A percentile compares a stretch with the other conserved stretches of the same genome.
Conservation (phyloP, 1,140 invertebrate species). For the Pomacea maculata region DNA sequence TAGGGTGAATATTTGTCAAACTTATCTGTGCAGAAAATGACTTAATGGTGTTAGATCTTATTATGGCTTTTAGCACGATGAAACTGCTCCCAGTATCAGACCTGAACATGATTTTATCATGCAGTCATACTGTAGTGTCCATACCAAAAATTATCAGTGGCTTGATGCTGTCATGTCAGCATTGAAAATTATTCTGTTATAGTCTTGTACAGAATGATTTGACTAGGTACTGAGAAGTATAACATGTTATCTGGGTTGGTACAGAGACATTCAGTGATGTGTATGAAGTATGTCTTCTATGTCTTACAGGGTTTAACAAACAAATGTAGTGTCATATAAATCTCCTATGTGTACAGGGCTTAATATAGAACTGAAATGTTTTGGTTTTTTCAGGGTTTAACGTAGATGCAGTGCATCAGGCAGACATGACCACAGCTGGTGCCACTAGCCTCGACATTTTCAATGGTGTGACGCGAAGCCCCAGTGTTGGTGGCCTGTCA, state of each 20-base stretch:
- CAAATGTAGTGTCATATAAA: neutral
- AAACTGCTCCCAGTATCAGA: too few species aligned
- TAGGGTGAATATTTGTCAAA: too few species aligned
- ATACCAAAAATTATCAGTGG: too few species aligned
- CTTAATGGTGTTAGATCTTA: too few species aligned
- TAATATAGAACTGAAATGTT: neutral
- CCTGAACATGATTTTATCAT: too few species aligned
- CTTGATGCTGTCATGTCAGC: too few species aligned
- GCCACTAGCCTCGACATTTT: conserved; percentile 2
- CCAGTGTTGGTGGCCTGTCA: neutral
- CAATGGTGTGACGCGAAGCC: neutral
- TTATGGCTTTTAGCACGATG: too few species aligned
- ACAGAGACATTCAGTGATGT: too few species aligned
- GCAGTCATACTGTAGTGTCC: too few species aligned
- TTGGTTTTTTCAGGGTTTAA: conserved; percentile 1
- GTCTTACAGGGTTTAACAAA: neutral
- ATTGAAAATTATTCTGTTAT: neutral
- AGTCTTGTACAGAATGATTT: neutral
- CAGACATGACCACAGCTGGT: neutral
- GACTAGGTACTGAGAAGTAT: neutral
- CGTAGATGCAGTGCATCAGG: conserved; percentile 1
- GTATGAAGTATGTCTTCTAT: neutral
- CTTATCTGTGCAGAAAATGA: too few species aligned
- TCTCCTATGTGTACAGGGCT: neutral
- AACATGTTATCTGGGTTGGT: neutral